Percentiles rank a stretch among this genome's conserved stretches.
Conservation (phyloP, 2,113 vertebrate genomes). For the Picathartes gymnocephalus region DNA sequence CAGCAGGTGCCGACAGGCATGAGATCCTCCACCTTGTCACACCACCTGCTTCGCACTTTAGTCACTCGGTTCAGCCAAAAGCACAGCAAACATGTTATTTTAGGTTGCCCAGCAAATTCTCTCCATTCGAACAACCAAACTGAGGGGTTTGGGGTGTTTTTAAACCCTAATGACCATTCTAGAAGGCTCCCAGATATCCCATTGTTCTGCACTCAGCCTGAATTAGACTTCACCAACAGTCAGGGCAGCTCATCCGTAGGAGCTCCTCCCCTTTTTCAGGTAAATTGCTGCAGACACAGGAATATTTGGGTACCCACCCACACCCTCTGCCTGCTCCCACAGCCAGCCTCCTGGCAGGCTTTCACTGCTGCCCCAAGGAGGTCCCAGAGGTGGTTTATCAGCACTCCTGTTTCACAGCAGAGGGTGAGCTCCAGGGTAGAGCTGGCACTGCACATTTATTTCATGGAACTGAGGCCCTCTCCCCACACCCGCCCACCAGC, state of each 20-base stretch:
- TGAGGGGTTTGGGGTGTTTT: neutral
- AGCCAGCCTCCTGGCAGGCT: neutral
- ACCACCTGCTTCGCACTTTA: neutral
- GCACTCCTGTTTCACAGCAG: neutral
- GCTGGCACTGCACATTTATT: neutral
- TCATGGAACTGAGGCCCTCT: neutral
- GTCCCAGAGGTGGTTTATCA: neutral
- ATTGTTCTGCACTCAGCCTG: neutral
- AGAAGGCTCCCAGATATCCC: neutral
- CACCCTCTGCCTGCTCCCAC: neutral
- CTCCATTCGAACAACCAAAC: neutral
- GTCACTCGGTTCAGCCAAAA: neutral
- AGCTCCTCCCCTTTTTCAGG: neutral
- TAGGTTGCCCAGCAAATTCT: neutral
- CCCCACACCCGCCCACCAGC: neutral
- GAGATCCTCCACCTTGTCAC: neutral
- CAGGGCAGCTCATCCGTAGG: neutral
- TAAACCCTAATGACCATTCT: neutral
- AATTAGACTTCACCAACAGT: neutral
- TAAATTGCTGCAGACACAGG: rapidly evolving
- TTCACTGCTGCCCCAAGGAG: neutral
- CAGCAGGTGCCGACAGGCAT: neutral
- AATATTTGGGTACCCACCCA: neutral
- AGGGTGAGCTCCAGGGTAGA: neutral
- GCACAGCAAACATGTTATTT: neutral